These are phyloP conservation scores for Aphodius sticticus DNA, from an alignment of 2,888 invertebrate species.

Conservation along the genomic window DNA sequence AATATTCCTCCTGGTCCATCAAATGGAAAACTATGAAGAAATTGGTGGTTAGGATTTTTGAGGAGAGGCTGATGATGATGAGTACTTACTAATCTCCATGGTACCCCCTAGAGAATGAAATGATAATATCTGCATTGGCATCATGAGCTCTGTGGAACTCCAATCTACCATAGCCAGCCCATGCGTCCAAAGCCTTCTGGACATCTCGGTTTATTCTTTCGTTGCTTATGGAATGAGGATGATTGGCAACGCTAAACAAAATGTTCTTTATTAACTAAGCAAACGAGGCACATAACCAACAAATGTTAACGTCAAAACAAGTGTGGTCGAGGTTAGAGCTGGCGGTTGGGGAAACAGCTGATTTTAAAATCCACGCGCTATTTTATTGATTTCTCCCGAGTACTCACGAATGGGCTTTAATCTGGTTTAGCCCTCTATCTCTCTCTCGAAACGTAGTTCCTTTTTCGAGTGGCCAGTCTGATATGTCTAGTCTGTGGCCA, in stretches of 20 bases:
- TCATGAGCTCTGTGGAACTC: slow-evolving; percentile 63
- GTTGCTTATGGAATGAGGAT: slow-evolving; percentile 69
- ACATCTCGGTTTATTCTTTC: slow-evolving; percentile 66
- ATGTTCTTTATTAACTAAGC: not conserved
- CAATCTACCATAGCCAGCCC: slow-evolving; percentile 73
- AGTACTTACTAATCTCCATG: slow-evolving; percentile 73
- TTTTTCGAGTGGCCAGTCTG: too few relatives aligned
- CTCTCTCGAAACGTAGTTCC: too few relatives aligned
- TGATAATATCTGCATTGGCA: slow-evolving; percentile 75
- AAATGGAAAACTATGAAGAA: slow-evolving; percentile 70
- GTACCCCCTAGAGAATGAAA: slow-evolving; percentile 72
- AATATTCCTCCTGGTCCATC: slow-evolving; percentile 77
- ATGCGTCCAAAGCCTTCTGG: slow-evolving; percentile 69
- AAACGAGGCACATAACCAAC: too few relatives aligned
- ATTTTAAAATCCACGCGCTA: too few relatives aligned
- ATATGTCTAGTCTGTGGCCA: too few relatives aligned
- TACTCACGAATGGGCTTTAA: too few relatives aligned
- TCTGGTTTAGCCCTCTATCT: too few relatives aligned
- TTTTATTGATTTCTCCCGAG: too few relatives aligned
- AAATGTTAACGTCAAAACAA: too few relatives aligned
- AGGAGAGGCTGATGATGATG: not conserved
- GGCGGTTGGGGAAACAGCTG: too few relatives aligned
- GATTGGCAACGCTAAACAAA: slow-evolving; percentile 70
- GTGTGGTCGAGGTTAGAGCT: too few relatives aligned
- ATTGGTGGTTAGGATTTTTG: not conserved